Evolutionary conservation across 92 coral and sea anemone species (phyloP).

Genomic region (Palythoa heliodiscus): DNA sequence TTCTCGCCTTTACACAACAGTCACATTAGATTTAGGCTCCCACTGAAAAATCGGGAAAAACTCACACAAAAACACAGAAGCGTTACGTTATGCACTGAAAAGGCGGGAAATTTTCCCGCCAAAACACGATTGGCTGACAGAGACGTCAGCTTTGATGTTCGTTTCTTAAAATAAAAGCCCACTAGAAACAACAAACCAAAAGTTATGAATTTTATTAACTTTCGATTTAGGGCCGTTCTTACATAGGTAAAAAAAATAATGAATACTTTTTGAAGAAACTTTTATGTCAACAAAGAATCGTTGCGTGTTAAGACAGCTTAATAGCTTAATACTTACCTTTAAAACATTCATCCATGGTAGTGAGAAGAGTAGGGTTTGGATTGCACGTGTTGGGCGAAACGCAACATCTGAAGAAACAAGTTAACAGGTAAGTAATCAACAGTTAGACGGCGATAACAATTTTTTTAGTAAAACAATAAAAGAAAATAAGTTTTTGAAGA

Average conservation of each 20-base stretch:
- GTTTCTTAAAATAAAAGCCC: too few species aligned
- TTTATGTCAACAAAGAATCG: not conserved
- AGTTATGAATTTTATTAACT: too few species aligned
- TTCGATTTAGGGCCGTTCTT: too few species aligned
- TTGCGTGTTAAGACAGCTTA: not conserved
- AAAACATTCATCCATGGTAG: constrained; percentile 44
- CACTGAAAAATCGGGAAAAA: not conserved
- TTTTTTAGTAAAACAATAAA: not conserved
- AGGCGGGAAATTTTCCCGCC: not conserved
- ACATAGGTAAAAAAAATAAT: too few species aligned
- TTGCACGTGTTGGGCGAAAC: constrained; percentile 48
- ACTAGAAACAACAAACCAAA: too few species aligned
- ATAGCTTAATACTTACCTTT: constrained; percentile 48
- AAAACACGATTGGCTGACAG: too few species aligned
- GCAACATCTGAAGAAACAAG: constrained; percentile 55
- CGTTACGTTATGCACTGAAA: too few species aligned
- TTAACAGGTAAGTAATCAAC: not conserved
- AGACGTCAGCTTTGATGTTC: too few species aligned
- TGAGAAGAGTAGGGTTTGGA: constrained; percentile 55
- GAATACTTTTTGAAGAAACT: not conserved
- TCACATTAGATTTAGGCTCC: not conserved
- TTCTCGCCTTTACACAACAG: too few species aligned
- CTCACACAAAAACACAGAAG: not conserved
- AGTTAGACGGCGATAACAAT: not conserved
- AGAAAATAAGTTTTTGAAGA: too few species aligned